These are phyloP conservation scores for Megaceryle torquata DNA, from an alignment of 2,113 vertebrate genomes.

Conservation along the genomic window DNA sequence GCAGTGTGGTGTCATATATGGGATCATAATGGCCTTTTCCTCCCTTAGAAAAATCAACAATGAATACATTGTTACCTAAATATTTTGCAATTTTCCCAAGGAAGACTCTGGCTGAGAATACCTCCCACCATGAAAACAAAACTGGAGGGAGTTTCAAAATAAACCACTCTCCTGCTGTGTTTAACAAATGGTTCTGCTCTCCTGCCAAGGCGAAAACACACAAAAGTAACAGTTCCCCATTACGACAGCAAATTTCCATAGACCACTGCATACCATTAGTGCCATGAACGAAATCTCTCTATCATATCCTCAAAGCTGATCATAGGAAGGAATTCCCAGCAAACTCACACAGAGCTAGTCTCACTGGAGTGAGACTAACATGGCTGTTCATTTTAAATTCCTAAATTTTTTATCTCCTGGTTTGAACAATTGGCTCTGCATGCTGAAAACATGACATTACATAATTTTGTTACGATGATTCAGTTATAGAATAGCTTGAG, in stretches of 20 bases:
- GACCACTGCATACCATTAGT: background rate
- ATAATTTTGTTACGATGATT: background rate
- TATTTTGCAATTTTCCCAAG: background rate
- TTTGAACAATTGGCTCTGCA: background rate
- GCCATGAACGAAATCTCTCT: background rate
- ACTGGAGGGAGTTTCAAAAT: slow-evolving; percentile 36
- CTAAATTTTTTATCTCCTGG: background rate
- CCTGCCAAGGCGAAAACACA: slow-evolving; percentile 36
- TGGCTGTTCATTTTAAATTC: background rate
- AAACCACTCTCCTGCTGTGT: slow-evolving; percentile 28
- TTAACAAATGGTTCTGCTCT: slow-evolving; percentile 31
- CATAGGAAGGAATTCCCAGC: background rate
- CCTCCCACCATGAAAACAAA: slow-evolving; percentile 43
- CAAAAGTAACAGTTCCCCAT: slow-evolving; percentile 5
- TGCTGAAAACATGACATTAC: background rate
- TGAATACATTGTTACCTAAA: background rate
- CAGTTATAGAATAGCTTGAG: background rate
- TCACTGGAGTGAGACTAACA: background rate
- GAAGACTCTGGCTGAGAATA: slow-evolving; percentile 11
- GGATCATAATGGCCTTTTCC: background rate
- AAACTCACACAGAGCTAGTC: background rate
- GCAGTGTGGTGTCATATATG: background rate
- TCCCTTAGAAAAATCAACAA: background rate
- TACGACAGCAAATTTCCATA: background rate
- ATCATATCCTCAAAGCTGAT: background rate